Conservation (phyloP, 1,140 invertebrate genomes). For the Drosophila lacteicornis region DNA sequence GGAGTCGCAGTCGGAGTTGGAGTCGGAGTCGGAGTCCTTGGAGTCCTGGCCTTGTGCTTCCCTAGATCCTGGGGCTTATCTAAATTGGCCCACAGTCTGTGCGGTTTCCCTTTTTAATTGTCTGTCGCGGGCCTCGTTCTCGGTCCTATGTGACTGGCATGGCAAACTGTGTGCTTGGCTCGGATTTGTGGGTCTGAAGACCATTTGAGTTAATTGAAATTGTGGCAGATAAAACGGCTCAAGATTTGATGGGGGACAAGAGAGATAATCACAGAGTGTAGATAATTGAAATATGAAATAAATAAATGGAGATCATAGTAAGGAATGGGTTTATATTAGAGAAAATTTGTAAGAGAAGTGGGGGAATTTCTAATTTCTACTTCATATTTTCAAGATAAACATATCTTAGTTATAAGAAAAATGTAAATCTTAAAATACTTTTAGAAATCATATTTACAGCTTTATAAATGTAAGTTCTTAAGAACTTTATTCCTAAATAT, state of each 20-base stretch:
- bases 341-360: neutral
- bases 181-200: constrained; percentile 17
- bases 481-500: too few relatives aligned
- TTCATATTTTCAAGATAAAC: neutral
- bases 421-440: neutral
- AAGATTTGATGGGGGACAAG: constrained; percentile 25
- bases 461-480: neutral
- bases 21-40: constrained; percentile 2
- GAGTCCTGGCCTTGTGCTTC: constrained; percentile 8
- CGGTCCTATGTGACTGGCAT: constrained; percentile 57
- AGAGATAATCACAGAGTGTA: constrained; percentile 4
- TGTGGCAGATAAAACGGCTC: constrained; percentile 39
- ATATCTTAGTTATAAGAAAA: too few relatives aligned
- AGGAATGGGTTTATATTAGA: neutral
- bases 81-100: constrained; percentile 71
- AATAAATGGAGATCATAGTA: constrained; percentile 1
- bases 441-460: neutral
- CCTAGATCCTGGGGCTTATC: constrained; percentile 63
- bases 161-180: constrained; percentile 29
- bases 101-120: constrained; percentile 64
- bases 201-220: constrained; percentile 70
- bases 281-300: constrained; percentile 33
- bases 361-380: neutral
- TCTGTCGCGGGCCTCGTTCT: constrained; percentile 20
- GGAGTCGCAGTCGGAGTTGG: neutral